Evolutionary conservation across 1,140 invertebrate species (phyloP).

Genomic region (Orius insidiosus): DNA sequence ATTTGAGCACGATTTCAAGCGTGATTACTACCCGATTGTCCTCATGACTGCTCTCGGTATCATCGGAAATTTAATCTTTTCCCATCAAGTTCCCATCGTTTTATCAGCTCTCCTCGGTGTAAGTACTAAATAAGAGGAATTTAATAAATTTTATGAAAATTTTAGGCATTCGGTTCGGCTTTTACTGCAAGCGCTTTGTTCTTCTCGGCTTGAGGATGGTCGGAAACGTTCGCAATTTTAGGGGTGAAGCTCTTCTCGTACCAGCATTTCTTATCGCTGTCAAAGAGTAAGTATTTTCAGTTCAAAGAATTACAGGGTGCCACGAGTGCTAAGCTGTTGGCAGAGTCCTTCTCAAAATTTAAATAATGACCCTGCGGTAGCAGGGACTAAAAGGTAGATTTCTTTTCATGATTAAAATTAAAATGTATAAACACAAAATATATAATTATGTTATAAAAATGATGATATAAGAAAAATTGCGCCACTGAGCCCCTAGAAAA

Average conservation of each 20-base stretch:
- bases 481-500: too few species aligned
- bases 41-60: conserved; percentile 88
- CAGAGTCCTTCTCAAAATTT: too few species aligned
- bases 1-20: conserved; percentile 1
- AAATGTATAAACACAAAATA: too few species aligned
- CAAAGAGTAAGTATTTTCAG: conserved; percentile 53
- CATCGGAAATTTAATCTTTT: conserved; percentile 65
- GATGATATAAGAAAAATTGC: too few species aligned
- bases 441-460: too few species aligned
- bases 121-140: conserved; percentile 25
- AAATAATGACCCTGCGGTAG: too few species aligned
- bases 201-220: conserved; percentile 81
- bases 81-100: conserved; percentile 53
- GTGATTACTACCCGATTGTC: conserved; percentile 78
- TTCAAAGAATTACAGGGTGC: neutral
- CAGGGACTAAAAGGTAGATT: too few species aligned
- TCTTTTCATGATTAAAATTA: too few species aligned
- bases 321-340: too few species aligned
- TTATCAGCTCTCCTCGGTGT: conserved; percentile 59
- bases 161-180: conserved; percentile 61
- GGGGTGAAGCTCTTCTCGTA: conserved; percentile 56
- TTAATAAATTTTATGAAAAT: conserved; percentile 8
- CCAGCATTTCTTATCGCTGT: conserved; percentile 73
- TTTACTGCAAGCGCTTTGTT: conserved; percentile 80
- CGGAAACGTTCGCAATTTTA: conserved; percentile 63